These are phyloP conservation scores for Sterrhoptilus dennistouni DNA, from an alignment of 2,113 vertebrate genomes.

Conservation along the genomic window DNA sequence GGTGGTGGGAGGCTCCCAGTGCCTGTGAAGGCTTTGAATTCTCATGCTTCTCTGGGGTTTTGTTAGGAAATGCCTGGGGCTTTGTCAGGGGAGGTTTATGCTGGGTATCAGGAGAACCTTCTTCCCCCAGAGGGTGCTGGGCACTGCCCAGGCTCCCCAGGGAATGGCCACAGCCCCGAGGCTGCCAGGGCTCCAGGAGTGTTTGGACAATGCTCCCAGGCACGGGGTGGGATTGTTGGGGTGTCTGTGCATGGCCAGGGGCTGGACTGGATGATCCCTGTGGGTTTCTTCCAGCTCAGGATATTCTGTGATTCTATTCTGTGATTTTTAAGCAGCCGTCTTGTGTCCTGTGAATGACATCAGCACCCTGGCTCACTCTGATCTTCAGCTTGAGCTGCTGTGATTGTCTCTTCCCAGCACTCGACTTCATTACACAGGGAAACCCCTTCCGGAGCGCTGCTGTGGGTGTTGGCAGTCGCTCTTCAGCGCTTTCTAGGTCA, in stretches of 20 bases:
- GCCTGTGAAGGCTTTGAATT: background rate
- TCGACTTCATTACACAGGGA: background rate
- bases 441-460: background rate
- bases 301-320: background rate
- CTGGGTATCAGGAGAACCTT: background rate
- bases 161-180: rapidly evolving
- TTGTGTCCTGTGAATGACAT: background rate
- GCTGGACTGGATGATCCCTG: rapidly evolving
- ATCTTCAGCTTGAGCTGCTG: background rate
- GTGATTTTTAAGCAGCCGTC: background rate
- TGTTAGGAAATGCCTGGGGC: background rate
- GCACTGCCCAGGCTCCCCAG: background rate
- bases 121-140: background rate
- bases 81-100: background rate
- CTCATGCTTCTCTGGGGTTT: background rate
- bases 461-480: background rate
- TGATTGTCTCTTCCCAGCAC: background rate
- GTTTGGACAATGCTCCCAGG: rapidly evolving
- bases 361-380: background rate
- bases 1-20: background rate
- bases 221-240: background rate
- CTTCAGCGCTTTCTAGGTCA: slow-evolving; percentile 30
- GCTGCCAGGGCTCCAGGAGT: background rate
- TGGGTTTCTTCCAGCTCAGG: background rate
- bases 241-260: background rate